Conservation (phyloP, 2,888 invertebrate species). For the Pristionchus arcanus region DNA sequence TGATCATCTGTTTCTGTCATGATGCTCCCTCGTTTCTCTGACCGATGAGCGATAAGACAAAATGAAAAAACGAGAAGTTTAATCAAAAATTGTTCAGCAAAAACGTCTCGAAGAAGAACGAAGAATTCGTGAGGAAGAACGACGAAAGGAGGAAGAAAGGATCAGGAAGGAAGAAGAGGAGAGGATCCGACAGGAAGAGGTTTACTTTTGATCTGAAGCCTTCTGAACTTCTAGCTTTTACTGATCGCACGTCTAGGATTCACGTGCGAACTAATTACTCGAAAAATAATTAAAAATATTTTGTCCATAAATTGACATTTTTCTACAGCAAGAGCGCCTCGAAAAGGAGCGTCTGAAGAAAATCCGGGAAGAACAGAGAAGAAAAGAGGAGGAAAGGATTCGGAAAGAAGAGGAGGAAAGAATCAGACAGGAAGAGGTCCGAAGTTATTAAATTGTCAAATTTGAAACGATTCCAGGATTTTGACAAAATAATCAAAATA, state of each 20-base stretch:
- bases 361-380: constrained; percentile 35
- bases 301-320: too few species aligned
- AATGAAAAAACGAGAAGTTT: background rate
- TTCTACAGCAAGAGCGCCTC: background rate
- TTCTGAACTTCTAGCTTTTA: background rate
- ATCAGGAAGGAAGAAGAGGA: constrained; percentile 32
- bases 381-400: constrained; percentile 10
- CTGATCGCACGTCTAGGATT: too few species aligned
- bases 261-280: too few species aligned
- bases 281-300: too few species aligned
- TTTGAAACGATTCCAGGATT: too few species aligned
- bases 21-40: too few species aligned
- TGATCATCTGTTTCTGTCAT: too few species aligned
- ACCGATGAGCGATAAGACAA: background rate
- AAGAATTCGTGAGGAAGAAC: constrained; percentile 50
- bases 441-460: too few species aligned
- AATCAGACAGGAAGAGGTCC: constrained; percentile 22
- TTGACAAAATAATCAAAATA: too few species aligned
- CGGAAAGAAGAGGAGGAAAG: constrained; percentile 31
- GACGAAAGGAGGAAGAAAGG: constrained; percentile 39
- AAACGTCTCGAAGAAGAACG: constrained; percentile 30
- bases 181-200: constrained; percentile 24
- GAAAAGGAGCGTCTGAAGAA: constrained; percentile 32
- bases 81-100: background rate
- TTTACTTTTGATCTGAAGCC: too few species aligned